A percentile compares a stretch with the other conserved stretches of the same genome.
Conservation (phyloP, 2,797 vertebrate genomes). For the Octomys mimax region DNA sequence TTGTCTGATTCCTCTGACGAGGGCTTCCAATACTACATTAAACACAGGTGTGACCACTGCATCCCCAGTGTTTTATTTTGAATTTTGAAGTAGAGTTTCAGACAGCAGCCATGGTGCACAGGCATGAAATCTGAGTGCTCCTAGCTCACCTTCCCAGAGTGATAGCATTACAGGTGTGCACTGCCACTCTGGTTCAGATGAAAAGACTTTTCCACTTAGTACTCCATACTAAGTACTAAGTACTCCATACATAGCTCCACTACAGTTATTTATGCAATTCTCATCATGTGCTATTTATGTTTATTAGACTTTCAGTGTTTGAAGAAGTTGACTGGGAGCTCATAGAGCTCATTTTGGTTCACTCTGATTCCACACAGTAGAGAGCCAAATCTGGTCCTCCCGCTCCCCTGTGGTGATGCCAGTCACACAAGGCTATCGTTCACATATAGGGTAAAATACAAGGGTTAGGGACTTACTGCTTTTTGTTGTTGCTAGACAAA, state of each 20-base stretch:
- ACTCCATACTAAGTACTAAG: background rate
- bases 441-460: background rate
- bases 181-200: background rate
- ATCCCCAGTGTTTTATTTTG: background rate
- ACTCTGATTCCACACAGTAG: background rate
- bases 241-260: background rate
- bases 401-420: background rate
- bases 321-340: background rate
- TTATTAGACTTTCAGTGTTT: background rate
- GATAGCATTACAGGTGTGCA: background rate
- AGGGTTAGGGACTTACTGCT: background rate
- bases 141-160: background rate
- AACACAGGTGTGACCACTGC: too few relatives aligned
- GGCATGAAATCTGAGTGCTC: background rate
- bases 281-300: background rate
- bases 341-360: background rate
- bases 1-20: background rate
- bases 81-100: background rate
- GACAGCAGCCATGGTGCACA: background rate
- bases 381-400: background rate
- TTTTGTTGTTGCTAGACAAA: background rate
- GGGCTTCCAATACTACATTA: background rate
- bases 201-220: background rate
- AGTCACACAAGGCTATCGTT: background rate
- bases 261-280: background rate